These are phyloP conservation scores for Pomatorhinus ruficollis DNA, from an alignment of 2,113 vertebrate species.

Conservation along the genomic window DNA sequence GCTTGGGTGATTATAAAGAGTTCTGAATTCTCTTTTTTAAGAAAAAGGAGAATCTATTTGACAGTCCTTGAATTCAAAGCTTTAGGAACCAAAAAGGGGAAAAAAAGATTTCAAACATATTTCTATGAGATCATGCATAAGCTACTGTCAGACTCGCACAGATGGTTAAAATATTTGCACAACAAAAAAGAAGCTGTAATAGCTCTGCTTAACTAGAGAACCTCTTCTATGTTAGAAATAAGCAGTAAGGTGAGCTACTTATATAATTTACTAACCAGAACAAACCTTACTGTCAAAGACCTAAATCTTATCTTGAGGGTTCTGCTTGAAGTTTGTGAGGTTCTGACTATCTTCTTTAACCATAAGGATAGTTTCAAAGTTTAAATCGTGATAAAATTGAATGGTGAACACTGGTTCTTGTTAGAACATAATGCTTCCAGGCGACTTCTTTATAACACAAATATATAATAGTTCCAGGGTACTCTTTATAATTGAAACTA, in stretches of 20 bases:
- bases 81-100: not conserved
- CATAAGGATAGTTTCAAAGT: not conserved
- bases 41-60: not conserved
- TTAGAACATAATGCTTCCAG: not conserved
- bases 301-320: not conserved
- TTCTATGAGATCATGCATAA: not conserved
- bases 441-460: not conserved
- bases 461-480: not conserved
- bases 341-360: conserved; percentile 32
- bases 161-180: not conserved
- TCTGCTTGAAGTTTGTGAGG: not conserved
- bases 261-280: not conserved
- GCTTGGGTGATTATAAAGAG: not conserved
- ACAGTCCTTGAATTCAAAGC: not conserved
- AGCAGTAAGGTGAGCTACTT: not conserved
- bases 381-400: not conserved
- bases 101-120: not conserved
- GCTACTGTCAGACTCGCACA: not conserved
- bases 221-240: not conserved
- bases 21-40: not conserved
- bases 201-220: not conserved
- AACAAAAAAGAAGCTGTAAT: not conserved
- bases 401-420: not conserved
- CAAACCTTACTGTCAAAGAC: not conserved
- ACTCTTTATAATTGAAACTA: not conserved